Percentiles rank a stretch among this genome's conserved stretches.
These are phyloP conservation scores for Drosophila parvula DNA, from an alignment of 1,140 invertebrate species.

Conservation along the genomic window DNA sequence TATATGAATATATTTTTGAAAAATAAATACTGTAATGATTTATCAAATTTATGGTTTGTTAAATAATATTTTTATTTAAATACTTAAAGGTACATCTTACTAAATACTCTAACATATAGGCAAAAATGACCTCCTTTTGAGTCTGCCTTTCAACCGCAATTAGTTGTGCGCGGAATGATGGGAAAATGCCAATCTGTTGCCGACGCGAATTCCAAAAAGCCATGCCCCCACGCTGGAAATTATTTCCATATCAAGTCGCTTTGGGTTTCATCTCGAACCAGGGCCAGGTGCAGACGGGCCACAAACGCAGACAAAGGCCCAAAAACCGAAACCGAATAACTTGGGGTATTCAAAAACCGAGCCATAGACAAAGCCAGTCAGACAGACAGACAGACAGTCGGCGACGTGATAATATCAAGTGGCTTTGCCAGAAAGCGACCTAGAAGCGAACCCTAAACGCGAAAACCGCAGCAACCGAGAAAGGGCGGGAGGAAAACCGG, in stretches of 20 bases:
- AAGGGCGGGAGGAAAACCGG: neutral
- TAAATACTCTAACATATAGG: neutral
- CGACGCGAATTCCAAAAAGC: conserved; percentile 22
- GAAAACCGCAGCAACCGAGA: conserved; percentile 55
- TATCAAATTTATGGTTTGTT: neutral
- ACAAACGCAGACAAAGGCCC: conserved; percentile 53
- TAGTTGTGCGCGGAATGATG: conserved; percentile 44
- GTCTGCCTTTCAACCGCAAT: conserved; percentile 25
- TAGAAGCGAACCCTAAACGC: conserved; percentile 1
- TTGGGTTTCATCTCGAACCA: conserved; percentile 56
- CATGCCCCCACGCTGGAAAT: conserved; percentile 53
- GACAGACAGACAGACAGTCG: conserved; percentile 23
- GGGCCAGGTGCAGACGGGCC: conserved; percentile 58
- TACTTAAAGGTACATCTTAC: neutral
- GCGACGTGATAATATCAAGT: conserved; percentile 76
- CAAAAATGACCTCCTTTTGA: neutral
- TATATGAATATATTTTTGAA: conserved; percentile 28
- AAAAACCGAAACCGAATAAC: conserved; percentile 18
- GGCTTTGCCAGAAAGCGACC: conserved; percentile 61
- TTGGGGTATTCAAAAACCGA: conserved; percentile 22
- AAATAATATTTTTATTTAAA: neutral
- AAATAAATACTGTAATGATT: conserved; percentile 21
- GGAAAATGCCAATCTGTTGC: conserved; percentile 75
- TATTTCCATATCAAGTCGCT: conserved; percentile 66
- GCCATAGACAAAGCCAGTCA: conserved; percentile 17